Base-by-base conservation (phyloP, 2,113 vertebrate species). In the Craseonycteris thonglongyai region DNA sequence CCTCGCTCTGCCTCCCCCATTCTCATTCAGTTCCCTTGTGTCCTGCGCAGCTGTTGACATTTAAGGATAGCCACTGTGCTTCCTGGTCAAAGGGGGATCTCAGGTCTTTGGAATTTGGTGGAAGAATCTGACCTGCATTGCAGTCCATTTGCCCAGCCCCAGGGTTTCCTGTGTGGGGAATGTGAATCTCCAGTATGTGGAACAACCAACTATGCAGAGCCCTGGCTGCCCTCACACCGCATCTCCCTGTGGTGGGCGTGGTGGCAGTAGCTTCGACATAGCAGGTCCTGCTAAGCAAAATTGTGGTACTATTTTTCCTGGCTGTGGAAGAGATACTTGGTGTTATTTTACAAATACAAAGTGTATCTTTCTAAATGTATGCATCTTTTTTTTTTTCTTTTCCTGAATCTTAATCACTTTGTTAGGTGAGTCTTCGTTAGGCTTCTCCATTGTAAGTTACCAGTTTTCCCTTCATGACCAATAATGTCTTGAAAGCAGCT, bases 21-120 rank as follows among this genome's bases (percentile, higher is more conserved):
- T 14, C 38, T 12, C 13, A 2, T 45, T 30, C 35, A 35, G 22
- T 8, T 9, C 33, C 13, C 10, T 56, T 5, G 28, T 11, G 58
- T 56, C 68, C 28, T 0, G 0, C 30, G 54, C 38, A 21, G 18
- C 42, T 15, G 24, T 7, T 0, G 11, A 16, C 7, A 6, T 18
- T 2, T 72, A 45, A 54, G 47, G 35, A 33, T n/a, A 30, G 33
- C 30, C 0, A 1, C 40, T 6, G 0, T 38, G 10, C 30, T 82
- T 38, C 42, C 49, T 16, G 40, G 58, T 38, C 38, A 42, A 15
- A 35, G 33, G 56, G 33, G 10, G 3, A 5, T 18, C 22, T 58
- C 2, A 0, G 28, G 66, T 18, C 38, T 71, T 22, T 40, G 26
- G 28, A 35, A 12, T n/a, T 11, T 15, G 3, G 40, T 22, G 2